phyloP scores from a whole-genome alignment of 2,888 invertebrate genomes.

The Poecilus cupreus region DNA sequence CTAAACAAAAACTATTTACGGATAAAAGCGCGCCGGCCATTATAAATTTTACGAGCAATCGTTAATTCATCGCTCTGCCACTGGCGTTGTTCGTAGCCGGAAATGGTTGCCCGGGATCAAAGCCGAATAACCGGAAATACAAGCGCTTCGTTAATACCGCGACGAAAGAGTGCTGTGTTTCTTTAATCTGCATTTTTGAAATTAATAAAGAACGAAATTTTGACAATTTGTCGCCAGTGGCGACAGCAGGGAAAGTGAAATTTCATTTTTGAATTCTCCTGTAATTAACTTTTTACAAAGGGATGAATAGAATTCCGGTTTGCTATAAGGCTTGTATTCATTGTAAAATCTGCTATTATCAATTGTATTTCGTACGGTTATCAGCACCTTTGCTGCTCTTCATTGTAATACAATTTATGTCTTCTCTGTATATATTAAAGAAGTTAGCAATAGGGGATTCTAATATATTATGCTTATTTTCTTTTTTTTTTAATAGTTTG shows the following conservation, averaged over 20 bases:
- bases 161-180: not conserved
- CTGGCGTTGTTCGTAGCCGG: not conserved
- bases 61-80: conserved; percentile 4
- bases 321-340: not conserved
- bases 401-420: too few species aligned
- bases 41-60: conserved; percentile 31
- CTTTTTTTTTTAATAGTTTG: too few species aligned
- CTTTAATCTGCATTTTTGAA: conserved; percentile 8
- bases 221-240: not conserved
- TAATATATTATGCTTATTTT: too few species aligned
- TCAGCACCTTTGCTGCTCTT: too few species aligned
- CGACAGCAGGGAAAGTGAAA: not conserved
- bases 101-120: not conserved
- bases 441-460: too few species aligned
- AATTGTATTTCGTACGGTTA: too few species aligned
- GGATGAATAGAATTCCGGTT: not conserved
- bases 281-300: not conserved
- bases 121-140: conserved; percentile 3
- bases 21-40: not conserved
- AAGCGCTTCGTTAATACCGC: too few species aligned
- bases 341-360: too few species aligned
- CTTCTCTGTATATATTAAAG: too few species aligned
- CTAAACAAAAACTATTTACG: conserved; percentile 33
- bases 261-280: not conserved
- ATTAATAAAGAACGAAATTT: conserved; percentile 14